Base-by-base conservation (phyloP, 2,888 invertebrate genomes). In the Eupithecia dodoneata region DNA sequence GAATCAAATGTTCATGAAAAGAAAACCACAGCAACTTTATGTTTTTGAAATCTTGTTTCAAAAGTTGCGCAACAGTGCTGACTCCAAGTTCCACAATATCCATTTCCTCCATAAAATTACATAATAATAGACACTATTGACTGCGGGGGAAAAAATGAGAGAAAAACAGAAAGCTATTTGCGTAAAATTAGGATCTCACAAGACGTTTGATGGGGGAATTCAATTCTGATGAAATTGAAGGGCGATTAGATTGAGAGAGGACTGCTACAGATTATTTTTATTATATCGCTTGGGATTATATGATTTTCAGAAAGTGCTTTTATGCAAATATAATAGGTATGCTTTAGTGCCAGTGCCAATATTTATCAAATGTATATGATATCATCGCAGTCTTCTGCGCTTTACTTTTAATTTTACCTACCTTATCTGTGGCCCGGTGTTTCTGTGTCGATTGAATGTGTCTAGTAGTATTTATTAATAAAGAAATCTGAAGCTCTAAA, bases 201-300 rank as follows among this genome's bases (percentile, higher is more conserved):
- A 90, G 88, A 89, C 88, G 89, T 91, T 92, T 91, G 92, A 92
- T 88, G 93, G 85, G 86, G 83, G 88, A 89, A 93, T 91, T 92
- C 87, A 89, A 92, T 92, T 90, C 85, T 83, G 87, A 85, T 86
- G 85, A 90, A 92, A 93, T 92, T 89, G 90, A 87, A 87, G 85
- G 84, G 85, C 83, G 88, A 93, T 93, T 91, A 89, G 90, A 92
- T 92, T 90, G 86, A 86, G 83, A 81, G 85, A 87, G 87, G 81
- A 77, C 79, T 80, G 79, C 75, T 75, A 79, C 67, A 74, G 77
- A 77, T 74, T 74, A 70, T 74, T 69, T 70, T 52, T 55, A 3
- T 44, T 47, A 72, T 78, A 75, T 76, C 72, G 73, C 73, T 73
- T 47, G 4, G 12, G 70, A 59, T 55, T 55, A n/a, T 59, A 52